Percentiles rank a stretch among this genome's conserved stretches.
phyloP scores from a whole-genome alignment of 2,113 vertebrate genomes.

The Notiomystis cincta region DNA sequence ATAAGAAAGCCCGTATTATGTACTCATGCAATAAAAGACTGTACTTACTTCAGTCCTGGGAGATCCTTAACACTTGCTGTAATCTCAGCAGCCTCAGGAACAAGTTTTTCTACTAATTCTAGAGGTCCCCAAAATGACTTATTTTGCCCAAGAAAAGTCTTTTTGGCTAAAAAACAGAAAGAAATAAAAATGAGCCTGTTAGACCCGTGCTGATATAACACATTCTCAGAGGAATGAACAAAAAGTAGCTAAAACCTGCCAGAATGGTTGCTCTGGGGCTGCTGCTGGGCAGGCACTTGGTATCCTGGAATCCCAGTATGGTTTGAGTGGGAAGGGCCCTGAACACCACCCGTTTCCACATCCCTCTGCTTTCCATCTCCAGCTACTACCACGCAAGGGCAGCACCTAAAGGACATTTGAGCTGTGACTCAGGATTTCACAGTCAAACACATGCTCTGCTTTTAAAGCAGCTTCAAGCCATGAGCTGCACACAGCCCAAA shows the following conservation, averaged over 20 bases:
- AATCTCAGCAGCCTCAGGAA: constrained; percentile 95
- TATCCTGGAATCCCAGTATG: neutral
- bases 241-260: neutral
- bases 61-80: constrained; percentile 97
- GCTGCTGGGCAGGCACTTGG: neutral
- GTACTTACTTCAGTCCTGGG: constrained; percentile 92
- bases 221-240: neutral
- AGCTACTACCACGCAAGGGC: rapidly evolving
- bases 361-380: neutral
- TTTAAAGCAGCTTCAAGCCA: neutral
- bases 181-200: neutral
- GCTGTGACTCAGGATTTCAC: rapidly evolving
- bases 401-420: neutral
- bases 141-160: constrained; percentile 97
- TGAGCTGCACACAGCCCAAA: neutral
- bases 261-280: neutral
- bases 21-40: neutral
- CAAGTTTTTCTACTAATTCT: constrained; percentile 95
- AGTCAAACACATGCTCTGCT: neutral
- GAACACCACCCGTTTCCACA: rapidly evolving
- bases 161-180: constrained; percentile 80
- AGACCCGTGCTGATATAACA: neutral
- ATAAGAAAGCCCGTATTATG: rapidly evolving
- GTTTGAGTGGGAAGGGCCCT: neutral
- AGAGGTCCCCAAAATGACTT: constrained; percentile 99